Evolutionary conservation across 2,797 vertebrate genomes (phyloP).

Genomic region (Tarsius wallacei): DNA sequence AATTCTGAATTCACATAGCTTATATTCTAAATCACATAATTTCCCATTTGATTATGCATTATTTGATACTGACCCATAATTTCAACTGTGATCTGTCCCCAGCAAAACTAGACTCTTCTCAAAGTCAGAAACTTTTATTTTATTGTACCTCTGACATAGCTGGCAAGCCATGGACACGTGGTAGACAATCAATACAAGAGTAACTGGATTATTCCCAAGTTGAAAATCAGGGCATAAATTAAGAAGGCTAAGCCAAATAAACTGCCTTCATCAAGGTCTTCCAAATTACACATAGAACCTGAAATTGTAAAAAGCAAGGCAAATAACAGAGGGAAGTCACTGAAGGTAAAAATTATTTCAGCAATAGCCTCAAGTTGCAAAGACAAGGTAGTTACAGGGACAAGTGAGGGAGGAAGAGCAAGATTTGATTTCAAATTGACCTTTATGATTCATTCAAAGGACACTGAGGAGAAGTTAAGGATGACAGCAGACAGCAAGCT

Average conservation of each 20-base stretch:
- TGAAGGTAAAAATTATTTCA: background rate
- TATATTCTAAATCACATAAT: background rate
- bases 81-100: background rate
- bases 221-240: background rate
- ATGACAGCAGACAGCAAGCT: background rate
- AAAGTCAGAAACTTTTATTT: background rate
- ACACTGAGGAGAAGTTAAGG: background rate
- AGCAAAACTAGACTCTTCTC: background rate
- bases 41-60: background rate
- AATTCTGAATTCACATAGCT: background rate
- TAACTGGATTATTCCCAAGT: background rate
- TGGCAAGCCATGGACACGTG: background rate
- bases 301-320: conserved; percentile 25
- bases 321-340: background rate
- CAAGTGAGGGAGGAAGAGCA: background rate
- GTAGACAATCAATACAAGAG: background rate
- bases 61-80: background rate
- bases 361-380: background rate
- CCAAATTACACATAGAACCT: background rate
- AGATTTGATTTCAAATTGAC: conserved; percentile 7
- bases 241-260: background rate
- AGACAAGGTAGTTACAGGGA: background rate
- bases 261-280: background rate
- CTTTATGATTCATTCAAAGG: background rate
- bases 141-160: background rate